Evolutionary conservation across 2,888 invertebrate genomes (phyloP).

Genomic region (Aleiodes alternator): DNA sequence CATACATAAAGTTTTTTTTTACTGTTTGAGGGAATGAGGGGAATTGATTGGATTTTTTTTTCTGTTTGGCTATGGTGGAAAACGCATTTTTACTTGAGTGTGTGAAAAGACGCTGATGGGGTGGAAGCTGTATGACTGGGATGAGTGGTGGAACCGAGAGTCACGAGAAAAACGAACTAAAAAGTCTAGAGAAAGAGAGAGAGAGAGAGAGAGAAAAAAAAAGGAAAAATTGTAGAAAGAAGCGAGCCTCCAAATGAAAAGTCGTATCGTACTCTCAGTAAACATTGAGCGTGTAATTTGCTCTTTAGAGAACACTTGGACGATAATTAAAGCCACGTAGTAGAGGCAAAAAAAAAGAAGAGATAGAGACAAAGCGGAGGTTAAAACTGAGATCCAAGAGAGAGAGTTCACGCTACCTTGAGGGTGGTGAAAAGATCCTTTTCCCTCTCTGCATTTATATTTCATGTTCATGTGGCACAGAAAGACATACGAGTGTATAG

Average conservation of each 20-base stretch:
- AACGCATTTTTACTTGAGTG: conserved; percentile 20
- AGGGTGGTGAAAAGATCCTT: conserved; percentile 68
- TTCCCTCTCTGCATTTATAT: conserved; percentile 63
- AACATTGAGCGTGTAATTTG: conserved; percentile 75
- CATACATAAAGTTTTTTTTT: neutral
- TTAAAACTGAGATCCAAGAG: conserved; percentile 50
- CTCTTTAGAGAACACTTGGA: conserved; percentile 75
- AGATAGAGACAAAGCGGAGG: conserved; percentile 45
- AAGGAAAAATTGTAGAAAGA: conserved; percentile 52
- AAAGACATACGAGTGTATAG: conserved; percentile 69
- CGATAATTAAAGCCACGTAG: conserved; percentile 70
- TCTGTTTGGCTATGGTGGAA: neutral
- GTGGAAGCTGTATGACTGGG: conserved; percentile 40
- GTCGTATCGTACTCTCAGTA: conserved; percentile 66
- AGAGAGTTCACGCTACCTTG: conserved; percentile 44
- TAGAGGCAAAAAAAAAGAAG: conserved; percentile 43
- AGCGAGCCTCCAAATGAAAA: conserved; percentile 66
- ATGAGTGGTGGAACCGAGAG: conserved; percentile 39
- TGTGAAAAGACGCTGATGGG: conserved; percentile 36
- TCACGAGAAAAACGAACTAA: neutral
- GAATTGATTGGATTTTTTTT: neutral
- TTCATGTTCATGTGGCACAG: conserved; percentile 62
- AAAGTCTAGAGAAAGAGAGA: neutral
- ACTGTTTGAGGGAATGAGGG: neutral
- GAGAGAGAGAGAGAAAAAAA: conserved; percentile 58